phyloP scores from a whole-genome alignment of 2,113 vertebrate genomes.

The Cathartes aura region DNA sequence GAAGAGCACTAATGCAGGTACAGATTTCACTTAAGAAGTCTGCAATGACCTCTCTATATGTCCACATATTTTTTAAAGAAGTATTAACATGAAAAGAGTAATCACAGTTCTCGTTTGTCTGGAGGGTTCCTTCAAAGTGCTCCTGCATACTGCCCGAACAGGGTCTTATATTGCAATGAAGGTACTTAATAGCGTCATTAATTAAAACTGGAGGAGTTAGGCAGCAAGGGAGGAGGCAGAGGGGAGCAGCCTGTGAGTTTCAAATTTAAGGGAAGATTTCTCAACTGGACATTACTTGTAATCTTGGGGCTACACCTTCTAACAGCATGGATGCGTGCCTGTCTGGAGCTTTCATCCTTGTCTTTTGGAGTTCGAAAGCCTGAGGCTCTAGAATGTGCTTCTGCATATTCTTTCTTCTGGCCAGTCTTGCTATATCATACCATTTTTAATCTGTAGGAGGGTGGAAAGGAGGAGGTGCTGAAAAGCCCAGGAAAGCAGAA shows the following conservation, averaged over 20 bases:
- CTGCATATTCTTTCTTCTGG: background rate
- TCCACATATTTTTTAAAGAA: background rate
- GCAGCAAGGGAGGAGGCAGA: background rate
- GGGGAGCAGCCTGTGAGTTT: background rate
- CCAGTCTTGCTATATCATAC: background rate
- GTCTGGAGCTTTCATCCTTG: background rate
- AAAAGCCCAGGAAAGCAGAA: background rate
- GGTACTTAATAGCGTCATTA: background rate
- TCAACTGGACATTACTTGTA: rapidly evolving
- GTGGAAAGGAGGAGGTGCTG: background rate
- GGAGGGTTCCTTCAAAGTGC: background rate
- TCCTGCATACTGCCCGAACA: background rate
- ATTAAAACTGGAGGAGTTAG: background rate
- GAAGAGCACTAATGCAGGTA: background rate
- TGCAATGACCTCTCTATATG: background rate
- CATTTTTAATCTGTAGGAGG: background rate
- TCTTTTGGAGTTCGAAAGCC: background rate
- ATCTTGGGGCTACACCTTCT: background rate
- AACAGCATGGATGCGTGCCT: rapidly evolving
- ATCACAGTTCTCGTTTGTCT: background rate
- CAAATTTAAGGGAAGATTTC: background rate
- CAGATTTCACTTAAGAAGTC: background rate
- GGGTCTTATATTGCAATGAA: background rate
- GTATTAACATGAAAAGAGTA: background rate
- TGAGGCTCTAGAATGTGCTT: background rate